Evolutionary conservation across 2,797 vertebrate genomes (phyloP), one percentile per base, ranked within the genome.

Genomic region (Caiman crocodilus): DNA sequence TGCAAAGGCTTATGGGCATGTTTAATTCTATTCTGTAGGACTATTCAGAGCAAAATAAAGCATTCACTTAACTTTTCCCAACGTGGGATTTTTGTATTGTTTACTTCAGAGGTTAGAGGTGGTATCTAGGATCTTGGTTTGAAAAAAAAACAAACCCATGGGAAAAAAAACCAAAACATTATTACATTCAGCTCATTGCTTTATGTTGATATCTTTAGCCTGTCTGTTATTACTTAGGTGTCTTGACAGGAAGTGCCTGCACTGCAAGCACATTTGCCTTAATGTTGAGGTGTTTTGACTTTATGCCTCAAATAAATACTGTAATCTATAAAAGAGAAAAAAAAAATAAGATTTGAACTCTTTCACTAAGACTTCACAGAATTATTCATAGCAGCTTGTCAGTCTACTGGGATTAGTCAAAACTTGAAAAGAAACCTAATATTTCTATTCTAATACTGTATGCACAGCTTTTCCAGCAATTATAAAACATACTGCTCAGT

Each of bases 361-460:
- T 87, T 89, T 89, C 81, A 78, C 30, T 35, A 71, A 60, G 50
- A 77, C 26, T 92, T 90, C 32, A 82, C 9, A 75, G 87, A 87
- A 88, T 86, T 92, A 89, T 90, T 92, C 91, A 93, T 4, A 85
- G 80, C 28, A 89, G 42, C 59, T 83, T 82, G 25, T 64, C 58
- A 64, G 35, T 88, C 94, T 76, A 12, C 63, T 90, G 93, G 83
- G 93, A 93, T 94, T 90, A 90, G 55, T 93, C 69, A 85, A 88
- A 90, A 85, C 74, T 81, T 85, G 58, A 95, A 93, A 95, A 84
- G 82, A 95, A 95, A 91, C 63, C 4, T 12, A 87, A 11, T 87
- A 91, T 92, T 94, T 94, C 83, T 82, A 58, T 75, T 88, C 82
- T 82, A 83, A 94, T 74, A 81, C 20, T 57, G 58, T 18, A 59